These are phyloP conservation scores for Pseudorhiza aurosa DNA, from an alignment of 30 jellyfish, hydroid and myxozoan genomes.

Conservation along the genomic window DNA sequence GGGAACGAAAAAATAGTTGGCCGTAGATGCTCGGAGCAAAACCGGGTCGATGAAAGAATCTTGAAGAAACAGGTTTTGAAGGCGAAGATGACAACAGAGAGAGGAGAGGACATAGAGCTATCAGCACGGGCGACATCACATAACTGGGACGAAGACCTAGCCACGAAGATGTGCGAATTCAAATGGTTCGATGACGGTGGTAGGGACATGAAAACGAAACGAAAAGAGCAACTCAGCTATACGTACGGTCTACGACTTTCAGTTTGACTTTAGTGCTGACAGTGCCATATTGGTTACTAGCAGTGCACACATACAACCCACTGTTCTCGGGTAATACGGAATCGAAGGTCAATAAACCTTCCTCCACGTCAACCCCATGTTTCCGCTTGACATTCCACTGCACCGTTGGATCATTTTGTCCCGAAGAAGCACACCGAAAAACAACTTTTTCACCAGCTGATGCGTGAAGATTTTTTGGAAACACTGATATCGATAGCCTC, in stretches of 20 bases:
- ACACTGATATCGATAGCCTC: slow-evolving; percentile 56
- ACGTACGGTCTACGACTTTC: slow-evolving; percentile 69
- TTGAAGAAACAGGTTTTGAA: too few species aligned
- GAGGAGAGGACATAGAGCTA: too few species aligned
- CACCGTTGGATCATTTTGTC: slow-evolving; percentile 29
- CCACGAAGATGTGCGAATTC: too few species aligned
- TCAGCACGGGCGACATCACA: too few species aligned
- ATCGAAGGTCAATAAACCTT: slow-evolving; percentile 66
- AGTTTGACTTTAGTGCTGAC: slow-evolving; percentile 65
- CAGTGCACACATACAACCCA: slow-evolving; percentile 81
- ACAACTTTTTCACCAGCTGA: slow-evolving; percentile 45
- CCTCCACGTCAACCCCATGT: slow-evolving; percentile 12
- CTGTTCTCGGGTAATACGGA: slow-evolving; percentile 35
- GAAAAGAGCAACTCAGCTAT: too few species aligned
- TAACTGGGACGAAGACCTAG: too few species aligned
- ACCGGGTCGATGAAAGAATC: too few species aligned
- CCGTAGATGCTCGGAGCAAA: too few species aligned
- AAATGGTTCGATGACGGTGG: too few species aligned
- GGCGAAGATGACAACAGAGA: too few species aligned
- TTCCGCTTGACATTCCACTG: slow-evolving; percentile 69
- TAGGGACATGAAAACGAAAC: too few species aligned
- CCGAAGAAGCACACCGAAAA: slow-evolving; percentile 70
- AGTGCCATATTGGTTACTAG: slow-evolving; percentile 72
- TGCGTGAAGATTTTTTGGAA: slow-evolving; percentile 21
- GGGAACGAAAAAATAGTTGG: too few species aligned